Percentiles rank a stretch among this genome's conserved stretches.
phyloP scores from a whole-genome alignment of 37 sponge, comb jelly and placozoan species.

The Dysidea cf. avara region DNA sequence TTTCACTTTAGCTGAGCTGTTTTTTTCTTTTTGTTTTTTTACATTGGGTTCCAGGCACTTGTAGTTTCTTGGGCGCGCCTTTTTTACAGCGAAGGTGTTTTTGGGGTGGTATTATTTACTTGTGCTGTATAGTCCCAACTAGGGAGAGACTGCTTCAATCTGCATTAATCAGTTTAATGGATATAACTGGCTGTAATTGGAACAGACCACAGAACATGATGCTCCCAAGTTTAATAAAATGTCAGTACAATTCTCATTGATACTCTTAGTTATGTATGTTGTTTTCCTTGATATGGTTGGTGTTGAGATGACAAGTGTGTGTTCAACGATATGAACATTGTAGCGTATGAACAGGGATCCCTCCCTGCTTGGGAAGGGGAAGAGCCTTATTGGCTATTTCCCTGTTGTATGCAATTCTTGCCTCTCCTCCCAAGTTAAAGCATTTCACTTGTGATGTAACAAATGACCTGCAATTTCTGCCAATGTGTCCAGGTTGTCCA shows the following conservation, averaged over 20 bases:
- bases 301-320: background rate
- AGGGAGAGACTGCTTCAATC: background rate
- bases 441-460: constrained; percentile 24
- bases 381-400: background rate
- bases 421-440: constrained; percentile 68
- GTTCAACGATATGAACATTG: background rate
- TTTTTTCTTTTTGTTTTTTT: too few relatives aligned
- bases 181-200: background rate
- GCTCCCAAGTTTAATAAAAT: constrained; percentile 3
- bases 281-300: too few relatives aligned
- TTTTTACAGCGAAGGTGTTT: too few relatives aligned
- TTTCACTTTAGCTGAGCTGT: too few relatives aligned
- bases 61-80: too few relatives aligned
- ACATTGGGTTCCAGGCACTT: too few relatives aligned
- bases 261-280: too few relatives aligned
- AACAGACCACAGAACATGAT: background rate
- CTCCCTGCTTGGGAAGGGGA: background rate
- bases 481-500: background rate
- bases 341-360: background rate
- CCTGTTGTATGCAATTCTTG: constrained; percentile 7
- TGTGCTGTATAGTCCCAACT: background rate
- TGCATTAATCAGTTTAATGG: background rate
- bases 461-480: constrained; percentile 2
- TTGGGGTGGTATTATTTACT: too few relatives aligned
- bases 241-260: background rate